Conservation (phyloP, 2,113 vertebrate genomes). For the Myanophis thanlyinensis region DNA sequence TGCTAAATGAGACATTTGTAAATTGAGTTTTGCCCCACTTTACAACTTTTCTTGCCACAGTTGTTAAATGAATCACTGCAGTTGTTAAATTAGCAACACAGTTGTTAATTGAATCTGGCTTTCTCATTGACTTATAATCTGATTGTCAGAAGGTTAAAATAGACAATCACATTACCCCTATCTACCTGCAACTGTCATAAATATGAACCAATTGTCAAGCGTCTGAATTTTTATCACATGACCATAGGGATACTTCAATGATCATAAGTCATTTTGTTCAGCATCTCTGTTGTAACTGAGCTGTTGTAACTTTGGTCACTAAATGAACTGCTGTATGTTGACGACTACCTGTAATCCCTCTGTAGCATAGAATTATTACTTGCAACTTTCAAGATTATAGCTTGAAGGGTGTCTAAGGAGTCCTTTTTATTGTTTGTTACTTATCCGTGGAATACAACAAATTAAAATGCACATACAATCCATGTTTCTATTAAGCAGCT, state of each 20-base stretch:
- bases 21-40: neutral
- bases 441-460: neutral
- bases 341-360: neutral
- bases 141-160: neutral
- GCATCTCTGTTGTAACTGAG: no score
- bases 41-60: neutral
- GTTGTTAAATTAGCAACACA: neutral
- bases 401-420: neutral
- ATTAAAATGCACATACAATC: neutral
- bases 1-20: neutral
- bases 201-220: neutral
- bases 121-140: neutral
- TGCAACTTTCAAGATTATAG: neutral
- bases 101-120: neutral
- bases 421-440: neutral
- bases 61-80: neutral
- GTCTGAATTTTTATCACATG: neutral
- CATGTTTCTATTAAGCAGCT: neutral
- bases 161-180: neutral
- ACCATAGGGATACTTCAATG: no score
- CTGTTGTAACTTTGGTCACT: neutral
- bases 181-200: neutral
- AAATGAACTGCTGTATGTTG: neutral
- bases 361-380: neutral
- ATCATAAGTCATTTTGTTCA: neutral